Percentiles rank a stretch among this genome's conserved stretches.
phyloP scores from a whole-genome alignment of 2,797 vertebrate genomes.

The Syncerus caffer region DNA sequence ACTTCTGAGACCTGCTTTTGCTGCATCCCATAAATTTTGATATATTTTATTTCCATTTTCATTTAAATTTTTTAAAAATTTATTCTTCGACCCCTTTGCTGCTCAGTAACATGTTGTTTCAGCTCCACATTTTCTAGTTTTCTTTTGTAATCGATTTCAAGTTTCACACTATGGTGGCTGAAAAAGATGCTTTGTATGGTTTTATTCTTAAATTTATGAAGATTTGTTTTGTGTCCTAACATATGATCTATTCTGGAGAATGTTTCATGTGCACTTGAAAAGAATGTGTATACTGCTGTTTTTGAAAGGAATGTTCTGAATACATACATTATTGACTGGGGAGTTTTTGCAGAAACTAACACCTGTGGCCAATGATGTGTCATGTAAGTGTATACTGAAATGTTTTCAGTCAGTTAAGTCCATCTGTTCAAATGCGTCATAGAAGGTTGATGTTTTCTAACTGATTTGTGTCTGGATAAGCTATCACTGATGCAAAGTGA shows the following conservation, averaged over 20 bases:
- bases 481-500: background rate
- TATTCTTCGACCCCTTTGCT: background rate
- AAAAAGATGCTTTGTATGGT: background rate
- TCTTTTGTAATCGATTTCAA: background rate
- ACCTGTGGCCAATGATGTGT: background rate
- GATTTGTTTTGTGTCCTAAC: background rate
- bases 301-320: background rate
- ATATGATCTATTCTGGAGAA: background rate
- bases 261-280: background rate
- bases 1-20: background rate
- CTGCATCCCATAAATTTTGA: background rate
- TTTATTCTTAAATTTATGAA: background rate
- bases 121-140: background rate
- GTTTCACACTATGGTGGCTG: background rate
- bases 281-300: background rate
- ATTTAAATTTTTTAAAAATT: fast-evolving
- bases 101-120: background rate
- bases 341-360: background rate
- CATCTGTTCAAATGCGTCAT: background rate
- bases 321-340: background rate
- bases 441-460: background rate
- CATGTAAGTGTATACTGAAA: background rate
- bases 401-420: background rate
- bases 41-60: background rate
- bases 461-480: background rate